phyloP scores from a whole-genome alignment of 2,797 vertebrate species.

The Alcedo atthis region DNA sequence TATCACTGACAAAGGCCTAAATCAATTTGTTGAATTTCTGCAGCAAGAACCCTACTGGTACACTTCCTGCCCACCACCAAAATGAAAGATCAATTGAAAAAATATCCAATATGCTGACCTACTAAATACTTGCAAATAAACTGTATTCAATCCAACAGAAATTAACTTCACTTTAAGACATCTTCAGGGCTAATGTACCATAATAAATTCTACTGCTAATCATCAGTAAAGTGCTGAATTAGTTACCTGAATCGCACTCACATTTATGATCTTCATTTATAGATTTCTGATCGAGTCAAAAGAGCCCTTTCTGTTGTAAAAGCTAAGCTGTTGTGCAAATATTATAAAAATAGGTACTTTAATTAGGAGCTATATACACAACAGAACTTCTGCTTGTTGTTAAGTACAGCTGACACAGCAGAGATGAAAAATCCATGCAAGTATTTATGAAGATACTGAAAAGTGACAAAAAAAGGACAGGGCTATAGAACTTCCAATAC shows the following conservation, averaged over 20 bases:
- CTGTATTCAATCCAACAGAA: conserved; percentile 70
- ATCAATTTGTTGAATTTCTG: conserved; percentile 27
- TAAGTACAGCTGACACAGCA: conserved; percentile 63
- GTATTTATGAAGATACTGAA: conserved; percentile 71
- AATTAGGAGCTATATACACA: conserved; percentile 68
- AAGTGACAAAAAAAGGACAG: conserved; percentile 71
- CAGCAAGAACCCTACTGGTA: conserved; percentile 22
- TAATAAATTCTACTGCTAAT: conserved; percentile 87
- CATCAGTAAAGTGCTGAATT: conserved; percentile 95
- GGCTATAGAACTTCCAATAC: conserved; percentile 69
- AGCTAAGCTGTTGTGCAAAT: conserved; percentile 87
- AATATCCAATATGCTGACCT: conserved; percentile 6
- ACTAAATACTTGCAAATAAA: conserved; percentile 61
- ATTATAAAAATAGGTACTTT: conserved; percentile 73
- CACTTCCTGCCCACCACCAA: not conserved
- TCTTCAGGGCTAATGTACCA: conserved; percentile 88
- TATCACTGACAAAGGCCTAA: conserved; percentile 31
- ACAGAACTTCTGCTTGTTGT: conserved; percentile 62
- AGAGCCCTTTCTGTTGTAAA: conserved; percentile 91
- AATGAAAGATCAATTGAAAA: conserved; percentile 61
- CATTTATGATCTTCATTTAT: conserved; percentile 79
- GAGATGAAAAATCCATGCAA: conserved; percentile 80
- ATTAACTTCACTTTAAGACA: conserved; percentile 89
- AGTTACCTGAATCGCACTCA: conserved; percentile 87
- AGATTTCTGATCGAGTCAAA: conserved; percentile 83